A percentile compares a stretch with the other conserved stretches of the same genome.
Conservation (phyloP, 1,140 invertebrate genomes). For the Heliconius congener region DNA sequence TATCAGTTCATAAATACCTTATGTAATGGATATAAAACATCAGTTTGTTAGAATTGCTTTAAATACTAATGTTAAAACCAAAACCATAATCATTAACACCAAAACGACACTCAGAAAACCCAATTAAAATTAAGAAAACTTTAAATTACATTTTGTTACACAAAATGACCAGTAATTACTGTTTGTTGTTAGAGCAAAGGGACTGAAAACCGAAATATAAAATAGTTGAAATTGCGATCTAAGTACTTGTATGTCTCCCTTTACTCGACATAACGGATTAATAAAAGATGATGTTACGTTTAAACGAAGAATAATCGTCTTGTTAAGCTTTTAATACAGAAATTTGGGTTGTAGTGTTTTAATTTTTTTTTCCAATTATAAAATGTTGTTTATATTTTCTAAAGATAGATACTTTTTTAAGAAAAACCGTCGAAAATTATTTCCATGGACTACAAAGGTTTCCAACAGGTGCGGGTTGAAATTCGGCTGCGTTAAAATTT, state of each 20-base stretch:
- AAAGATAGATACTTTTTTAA: no score
- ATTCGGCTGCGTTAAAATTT: no score
- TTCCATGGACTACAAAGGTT: no score
- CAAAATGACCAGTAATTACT: conserved; percentile 34
- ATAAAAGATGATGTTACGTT: conserved; percentile 36
- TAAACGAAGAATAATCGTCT: not conserved
- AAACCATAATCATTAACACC: not conserved
- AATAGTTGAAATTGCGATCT: conserved; percentile 18
- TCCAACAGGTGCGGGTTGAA: no score
- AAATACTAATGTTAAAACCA: not conserved
- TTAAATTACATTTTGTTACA: conserved; percentile 36
- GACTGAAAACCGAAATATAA: conserved; percentile 33
- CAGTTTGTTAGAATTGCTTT: not conserved
- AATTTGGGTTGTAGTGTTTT: no score
- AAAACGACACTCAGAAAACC: conserved; percentile 20
- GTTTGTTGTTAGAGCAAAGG: conserved; percentile 27
- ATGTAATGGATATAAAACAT: not conserved
- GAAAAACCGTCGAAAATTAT: no score
- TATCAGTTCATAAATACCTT: no score
- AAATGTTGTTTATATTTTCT: no score
- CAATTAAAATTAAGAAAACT: conserved; percentile 34
- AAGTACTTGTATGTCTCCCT: conserved; percentile 27
- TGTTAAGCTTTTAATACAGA: no score
- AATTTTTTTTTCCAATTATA: no score
- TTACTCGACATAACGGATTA: conserved; percentile 23